These are phyloP conservation scores for Semicossyphus pulcher DNA, from an alignment of 2,113 vertebrate species.

Conservation along the genomic window DNA sequence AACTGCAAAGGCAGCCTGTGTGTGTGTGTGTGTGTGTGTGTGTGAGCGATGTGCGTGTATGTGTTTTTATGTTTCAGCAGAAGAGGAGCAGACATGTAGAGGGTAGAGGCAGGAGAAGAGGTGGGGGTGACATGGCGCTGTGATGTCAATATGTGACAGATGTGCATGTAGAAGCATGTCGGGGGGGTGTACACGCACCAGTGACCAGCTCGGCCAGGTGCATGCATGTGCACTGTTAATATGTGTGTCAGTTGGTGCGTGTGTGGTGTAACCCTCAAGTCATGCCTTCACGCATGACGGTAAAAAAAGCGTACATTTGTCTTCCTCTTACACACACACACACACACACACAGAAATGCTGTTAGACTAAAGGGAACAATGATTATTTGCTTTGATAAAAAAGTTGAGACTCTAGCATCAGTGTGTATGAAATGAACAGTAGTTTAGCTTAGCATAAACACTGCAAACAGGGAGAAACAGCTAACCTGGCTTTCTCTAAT, in stretches of 20 bases:
- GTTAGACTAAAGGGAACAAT: too few species aligned
- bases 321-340: not conserved
- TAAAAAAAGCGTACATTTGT: conserved; percentile 1
- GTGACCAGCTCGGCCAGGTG: conserved; percentile 69
- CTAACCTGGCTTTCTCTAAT: not conserved
- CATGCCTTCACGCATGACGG: conserved; percentile 46
- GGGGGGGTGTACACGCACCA: conserved; percentile 54
- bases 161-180: conserved; percentile 66
- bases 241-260: conserved; percentile 21
- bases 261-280: conserved; percentile 35
- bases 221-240: conserved; percentile 34
- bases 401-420: too few species aligned
- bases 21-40: not conserved
- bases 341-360: not conserved
- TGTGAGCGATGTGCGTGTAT: too few species aligned
- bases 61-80: not conserved
- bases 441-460: too few species aligned
- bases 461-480: too few species aligned
- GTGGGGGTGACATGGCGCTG: conserved; percentile 24
- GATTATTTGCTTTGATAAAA: too few species aligned
- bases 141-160: conserved; percentile 63
- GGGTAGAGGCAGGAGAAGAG: conserved; percentile 22
- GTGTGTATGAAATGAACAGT: too few species aligned
- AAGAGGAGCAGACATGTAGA: conserved; percentile 10
- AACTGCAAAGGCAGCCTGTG: conserved; percentile 32